Conservation (phyloP, 2,113 vertebrate genomes). For the Zosterops pallidus region DNA sequence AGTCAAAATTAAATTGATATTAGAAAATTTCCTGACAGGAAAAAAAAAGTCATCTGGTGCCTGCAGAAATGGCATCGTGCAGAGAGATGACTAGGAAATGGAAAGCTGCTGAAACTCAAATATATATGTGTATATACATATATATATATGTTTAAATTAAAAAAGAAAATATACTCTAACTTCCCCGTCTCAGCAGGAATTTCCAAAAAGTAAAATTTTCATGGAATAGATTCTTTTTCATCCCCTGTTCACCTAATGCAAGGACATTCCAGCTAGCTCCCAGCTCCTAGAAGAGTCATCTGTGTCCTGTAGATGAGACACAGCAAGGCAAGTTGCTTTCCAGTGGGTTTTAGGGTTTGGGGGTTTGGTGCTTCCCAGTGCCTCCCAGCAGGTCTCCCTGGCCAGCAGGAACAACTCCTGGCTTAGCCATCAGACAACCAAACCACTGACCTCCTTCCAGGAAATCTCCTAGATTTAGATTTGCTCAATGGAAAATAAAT, state of each 20-base stretch:
- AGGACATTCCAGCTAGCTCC: neutral
- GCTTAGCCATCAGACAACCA: neutral
- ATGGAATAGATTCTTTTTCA: neutral
- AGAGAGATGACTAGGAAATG: neutral
- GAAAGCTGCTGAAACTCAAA: neutral
- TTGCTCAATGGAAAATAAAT: neutral
- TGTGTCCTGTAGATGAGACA: neutral
- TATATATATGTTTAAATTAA: neutral
- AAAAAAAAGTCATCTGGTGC: neutral
- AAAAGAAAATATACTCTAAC: neutral
- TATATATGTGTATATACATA: neutral
- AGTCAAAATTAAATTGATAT: conserved; percentile 57
- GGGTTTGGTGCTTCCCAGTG: neutral
- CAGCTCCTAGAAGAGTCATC: neutral
- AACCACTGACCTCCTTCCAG: neutral
- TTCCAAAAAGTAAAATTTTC: neutral
- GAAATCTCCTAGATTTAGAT: neutral
- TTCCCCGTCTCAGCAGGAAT: neutral
- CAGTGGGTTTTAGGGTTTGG: neutral
- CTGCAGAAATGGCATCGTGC: conserved; percentile 5
- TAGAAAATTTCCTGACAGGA: conserved; percentile 44
- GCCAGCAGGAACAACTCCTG: neutral
- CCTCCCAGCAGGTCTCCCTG: neutral
- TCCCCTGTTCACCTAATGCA: neutral
- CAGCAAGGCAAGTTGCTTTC: neutral